Base-by-base conservation (phyloP, 2,888 invertebrate genomes). In the Gryllus longicercus region DNA sequence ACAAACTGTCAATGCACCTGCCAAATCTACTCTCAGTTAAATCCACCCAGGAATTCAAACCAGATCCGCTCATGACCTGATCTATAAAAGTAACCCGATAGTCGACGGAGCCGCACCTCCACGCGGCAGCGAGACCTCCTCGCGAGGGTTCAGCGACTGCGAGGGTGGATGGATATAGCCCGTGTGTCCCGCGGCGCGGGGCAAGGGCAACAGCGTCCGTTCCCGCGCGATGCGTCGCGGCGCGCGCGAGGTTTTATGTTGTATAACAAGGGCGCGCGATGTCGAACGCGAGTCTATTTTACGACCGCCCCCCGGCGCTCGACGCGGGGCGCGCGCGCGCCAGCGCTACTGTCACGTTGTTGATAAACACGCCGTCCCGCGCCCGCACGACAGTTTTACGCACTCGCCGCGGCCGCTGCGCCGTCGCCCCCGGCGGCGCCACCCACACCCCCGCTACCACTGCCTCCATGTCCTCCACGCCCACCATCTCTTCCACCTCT, bases 181-280 rank as follows among this genome's bases (percentile, higher is more conserved):
- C 0, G 25, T 8, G 8, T 38, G 38, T 38, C 38, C 38, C 8
- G 8, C 1, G 38, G 38, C 5, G 38, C 63, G 63, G n/a, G n/a
- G 16, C 14, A n/a, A n/a, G n/a, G n/a, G n/a, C n/a, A n/a, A n/a
- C n/a, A n/a, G 21, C 21, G 21, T 18, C 14, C 63, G 63, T 18
- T n/a, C 63, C 16, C 16, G n/a, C 63, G 63, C 63, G 4, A 0
- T 2, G 2, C 63, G n/a, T 2, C 63, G 63, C 16, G 63, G 0
- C n/a, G 63, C 63, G 14, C 63, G 63, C 38, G 63, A 18, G 63
- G 63, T 14, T 63, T 63, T 63, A 63, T 63, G 63, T 63, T 63
- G 63, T 63, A 63, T 63, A 63, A 63, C 63, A 63, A 63, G 63
- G 63, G 63, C n/a, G 63, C 63, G 63, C 63, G n/a, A n/a, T 63